These are phyloP conservation scores for Crotalus helleri DNA, from an alignment of 2,113 vertebrate genomes.

Conservation along the genomic window DNA sequence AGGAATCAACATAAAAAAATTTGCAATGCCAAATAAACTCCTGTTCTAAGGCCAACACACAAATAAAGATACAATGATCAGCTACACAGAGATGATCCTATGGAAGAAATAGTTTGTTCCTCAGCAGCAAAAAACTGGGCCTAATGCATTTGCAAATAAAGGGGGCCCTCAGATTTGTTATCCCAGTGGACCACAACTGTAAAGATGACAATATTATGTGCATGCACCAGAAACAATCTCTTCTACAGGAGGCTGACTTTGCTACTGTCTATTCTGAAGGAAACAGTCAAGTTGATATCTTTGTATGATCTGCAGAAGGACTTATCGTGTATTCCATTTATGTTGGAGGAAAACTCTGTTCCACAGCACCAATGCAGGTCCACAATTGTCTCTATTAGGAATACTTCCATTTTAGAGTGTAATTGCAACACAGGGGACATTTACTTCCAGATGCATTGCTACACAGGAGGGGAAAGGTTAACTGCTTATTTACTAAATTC, in stretches of 20 bases:
- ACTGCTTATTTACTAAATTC: neutral
- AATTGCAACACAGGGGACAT: neutral
- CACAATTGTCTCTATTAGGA: neutral
- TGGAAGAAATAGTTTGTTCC: neutral
- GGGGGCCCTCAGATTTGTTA: neutral
- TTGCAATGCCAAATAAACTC: neutral
- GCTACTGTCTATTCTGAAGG: neutral
- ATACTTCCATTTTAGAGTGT: neutral
- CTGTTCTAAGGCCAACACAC: neutral
- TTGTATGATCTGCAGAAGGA: neutral
- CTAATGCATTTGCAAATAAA: neutral
- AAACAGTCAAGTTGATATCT: neutral
- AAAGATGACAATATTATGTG: neutral
- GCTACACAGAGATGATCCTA: neutral
- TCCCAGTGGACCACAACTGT: neutral
- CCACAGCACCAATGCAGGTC: neutral
- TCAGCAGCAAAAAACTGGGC: neutral
- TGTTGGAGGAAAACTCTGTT: neutral
- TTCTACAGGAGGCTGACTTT: neutral
- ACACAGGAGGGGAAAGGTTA: neutral
- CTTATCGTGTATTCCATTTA: neutral
- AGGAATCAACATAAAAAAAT: neutral
- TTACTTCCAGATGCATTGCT: neutral
- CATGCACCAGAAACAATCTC: neutral
- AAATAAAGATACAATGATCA: rapidly evolving